Base-by-base conservation (phyloP, 2,113 vertebrate genomes). In the Cisticola juncidis region DNA sequence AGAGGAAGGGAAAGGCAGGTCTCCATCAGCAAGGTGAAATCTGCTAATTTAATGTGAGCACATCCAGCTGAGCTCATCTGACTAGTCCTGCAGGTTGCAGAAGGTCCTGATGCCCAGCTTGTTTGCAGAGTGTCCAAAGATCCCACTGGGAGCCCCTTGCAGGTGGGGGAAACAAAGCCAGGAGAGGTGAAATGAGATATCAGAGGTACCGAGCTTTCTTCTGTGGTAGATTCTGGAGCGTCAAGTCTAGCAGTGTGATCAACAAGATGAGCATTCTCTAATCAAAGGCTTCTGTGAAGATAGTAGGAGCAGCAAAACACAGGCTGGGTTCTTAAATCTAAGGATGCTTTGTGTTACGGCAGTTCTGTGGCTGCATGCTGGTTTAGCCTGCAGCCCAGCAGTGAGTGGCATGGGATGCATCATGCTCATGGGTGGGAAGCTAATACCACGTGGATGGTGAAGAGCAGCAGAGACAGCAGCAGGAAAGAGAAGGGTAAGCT, bases 171-270 rank as follows among this genome's bases (percentile, higher is more conserved):
- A 86, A 56, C 5, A 77, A 47, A 71, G 23, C 6, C 14, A 68
- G 21, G 15, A 69, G 21, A 80, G 4, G 8, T 35, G 28, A 89
- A 88, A 57, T 7, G 14, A 9, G 33, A 18, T 35, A 14, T 21
- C 26, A 58, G 42, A 47, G 13, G 11, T 12, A 68, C 5, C 18
- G 22, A 58, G 53, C 3, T 50, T 0, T 0, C 33, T 72, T 79
- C 24, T 85, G 26, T n/a, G 26, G 20, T 14, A 36, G 13, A 54
- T 26, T 25, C 17, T 54, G n/a, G 33, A 79, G 54, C 5, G 47
- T 14, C 53, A 60, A 60, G 22, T 16, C 60, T n/a, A 61, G 40
- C 1, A 5, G 12, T 31, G 29, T 0, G 0, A 53, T 44, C 21
- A 56, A 7, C 12, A 68, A 26, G 36, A n/a, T 14, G 7, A 86